Evolutionary conservation across 2,888 invertebrate species (phyloP).

Genomic region (Xestobium rufovillosum): DNA sequence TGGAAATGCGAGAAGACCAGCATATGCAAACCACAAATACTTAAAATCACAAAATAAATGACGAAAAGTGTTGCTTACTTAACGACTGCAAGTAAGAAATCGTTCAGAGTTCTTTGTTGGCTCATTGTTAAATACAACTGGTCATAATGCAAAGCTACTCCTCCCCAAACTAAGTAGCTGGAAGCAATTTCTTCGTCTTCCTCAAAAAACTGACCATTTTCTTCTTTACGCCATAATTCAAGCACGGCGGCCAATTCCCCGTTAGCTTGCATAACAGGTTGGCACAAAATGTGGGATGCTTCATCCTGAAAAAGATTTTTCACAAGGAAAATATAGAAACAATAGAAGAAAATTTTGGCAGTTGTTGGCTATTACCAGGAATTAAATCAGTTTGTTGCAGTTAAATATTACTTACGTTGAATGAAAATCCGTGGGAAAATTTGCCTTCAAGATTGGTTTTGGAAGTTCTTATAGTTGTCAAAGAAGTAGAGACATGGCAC

Average conservation of each 20-base stretch:
- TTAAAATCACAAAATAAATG: not conserved
- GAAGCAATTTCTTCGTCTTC: constrained; percentile 63
- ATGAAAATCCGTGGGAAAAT: not conserved
- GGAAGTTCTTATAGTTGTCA: not conserved
- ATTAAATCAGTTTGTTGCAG: too few species aligned
- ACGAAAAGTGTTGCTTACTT: constrained; percentile 51
- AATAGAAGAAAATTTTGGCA: too few species aligned
- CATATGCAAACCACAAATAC: constrained; percentile 2
- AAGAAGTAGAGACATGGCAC: not conserved
- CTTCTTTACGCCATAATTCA: constrained; percentile 56
- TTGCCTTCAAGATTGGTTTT: not conserved
- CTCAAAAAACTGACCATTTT: constrained; percentile 50
- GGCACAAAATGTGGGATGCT: constrained; percentile 47
- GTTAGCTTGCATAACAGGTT: constrained; percentile 57
- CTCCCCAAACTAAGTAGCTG: constrained; percentile 62
- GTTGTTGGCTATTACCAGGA: too few species aligned
- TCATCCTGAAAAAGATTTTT: constrained; percentile 27
- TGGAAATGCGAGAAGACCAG: constrained; percentile 5
- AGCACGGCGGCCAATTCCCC: constrained; percentile 59
- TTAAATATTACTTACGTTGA: not conserved
- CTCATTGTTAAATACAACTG: constrained; percentile 62
- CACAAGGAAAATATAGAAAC: too few species aligned
- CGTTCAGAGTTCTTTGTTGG: constrained; percentile 64
- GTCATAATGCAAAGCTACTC: constrained; percentile 61
- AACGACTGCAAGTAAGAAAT: constrained; percentile 71